Percentiles rank a stretch among this genome's conserved stretches.
phyloP scores from a whole-genome alignment of 2,113 vertebrate genomes.

The Phalacrocorax pelagicus region DNA sequence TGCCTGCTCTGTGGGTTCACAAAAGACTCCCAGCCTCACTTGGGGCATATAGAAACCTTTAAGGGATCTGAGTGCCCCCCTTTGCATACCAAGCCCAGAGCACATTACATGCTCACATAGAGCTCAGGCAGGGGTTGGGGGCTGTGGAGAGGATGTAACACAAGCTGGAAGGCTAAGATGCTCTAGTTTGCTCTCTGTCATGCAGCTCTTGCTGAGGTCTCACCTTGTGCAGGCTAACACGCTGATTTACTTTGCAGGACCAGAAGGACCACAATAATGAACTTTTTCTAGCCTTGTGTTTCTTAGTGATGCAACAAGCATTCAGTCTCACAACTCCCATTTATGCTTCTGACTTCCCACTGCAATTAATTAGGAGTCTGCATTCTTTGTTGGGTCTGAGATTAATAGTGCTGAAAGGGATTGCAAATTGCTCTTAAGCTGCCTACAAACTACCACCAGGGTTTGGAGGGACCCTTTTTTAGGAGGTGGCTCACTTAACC shows the following conservation, averaged over 20 bases:
- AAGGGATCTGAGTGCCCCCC: not conserved
- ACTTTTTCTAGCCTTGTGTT: not conserved
- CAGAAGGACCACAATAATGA: not conserved
- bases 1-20: not conserved
- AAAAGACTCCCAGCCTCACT: not conserved
- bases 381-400: slow-evolving; percentile 18
- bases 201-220: not conserved
- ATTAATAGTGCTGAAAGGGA: not conserved
- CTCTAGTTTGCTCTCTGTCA: not conserved
- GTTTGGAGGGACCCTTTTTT: not conserved
- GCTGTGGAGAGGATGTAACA: not conserved
- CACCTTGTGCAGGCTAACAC: not conserved
- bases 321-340: not conserved
- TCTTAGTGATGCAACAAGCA: slow-evolving; percentile 11
- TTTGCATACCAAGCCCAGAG: not conserved
- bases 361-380: slow-evolving; percentile 32
- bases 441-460: not conserved
- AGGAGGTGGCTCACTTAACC: not conserved
- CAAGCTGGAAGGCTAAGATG: not conserved
- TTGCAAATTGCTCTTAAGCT: slow-evolving; percentile 26
- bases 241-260: slow-evolving; percentile 19
- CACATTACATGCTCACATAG: not conserved
- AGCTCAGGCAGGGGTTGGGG: not conserved
- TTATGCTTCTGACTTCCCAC: not conserved
- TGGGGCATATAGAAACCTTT: not conserved